phyloP scores from a whole-genome alignment of 2,797 vertebrate genomes.

The Aphelocoma californica region DNA sequence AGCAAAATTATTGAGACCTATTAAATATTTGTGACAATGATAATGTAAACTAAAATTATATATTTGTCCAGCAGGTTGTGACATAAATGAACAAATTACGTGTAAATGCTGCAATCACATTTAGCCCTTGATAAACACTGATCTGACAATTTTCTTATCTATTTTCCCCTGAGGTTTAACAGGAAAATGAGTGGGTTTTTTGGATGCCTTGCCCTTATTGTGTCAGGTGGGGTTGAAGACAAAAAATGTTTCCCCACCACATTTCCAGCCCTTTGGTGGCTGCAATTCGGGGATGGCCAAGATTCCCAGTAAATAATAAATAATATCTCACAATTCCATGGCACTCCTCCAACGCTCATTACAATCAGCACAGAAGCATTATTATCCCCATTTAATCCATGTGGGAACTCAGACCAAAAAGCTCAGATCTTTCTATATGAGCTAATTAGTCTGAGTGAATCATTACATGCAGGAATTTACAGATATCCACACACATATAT shows the following conservation, averaged over 20 bases:
- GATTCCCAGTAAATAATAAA: neutral
- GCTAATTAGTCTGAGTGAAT: neutral
- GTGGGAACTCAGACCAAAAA: neutral
- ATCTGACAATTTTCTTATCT: neutral
- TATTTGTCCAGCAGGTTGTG: neutral
- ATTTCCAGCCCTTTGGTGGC: neutral
- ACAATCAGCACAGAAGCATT: neutral
- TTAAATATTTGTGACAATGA: neutral
- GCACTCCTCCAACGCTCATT: neutral
- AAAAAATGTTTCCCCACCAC: neutral
- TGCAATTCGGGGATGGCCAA: neutral
- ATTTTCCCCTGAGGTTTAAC: neutral
- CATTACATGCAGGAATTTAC: neutral
- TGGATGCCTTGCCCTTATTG: neutral
- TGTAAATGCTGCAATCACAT: neutral
- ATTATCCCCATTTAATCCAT: neutral
- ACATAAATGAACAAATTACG: neutral
- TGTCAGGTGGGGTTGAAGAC: neutral
- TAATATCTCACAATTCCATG: neutral
- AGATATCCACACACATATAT: fast-evolving
- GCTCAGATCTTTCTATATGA: neutral
- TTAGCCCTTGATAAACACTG: neutral
- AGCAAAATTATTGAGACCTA: neutral
- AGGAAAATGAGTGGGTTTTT: neutral
- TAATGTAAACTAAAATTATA: neutral